A percentile compares a stretch with the other conserved stretches of the same genome.
Evolutionary conservation across 2,113 vertebrate genomes (phyloP).

Genomic region (Antennarius striatus): DNA sequence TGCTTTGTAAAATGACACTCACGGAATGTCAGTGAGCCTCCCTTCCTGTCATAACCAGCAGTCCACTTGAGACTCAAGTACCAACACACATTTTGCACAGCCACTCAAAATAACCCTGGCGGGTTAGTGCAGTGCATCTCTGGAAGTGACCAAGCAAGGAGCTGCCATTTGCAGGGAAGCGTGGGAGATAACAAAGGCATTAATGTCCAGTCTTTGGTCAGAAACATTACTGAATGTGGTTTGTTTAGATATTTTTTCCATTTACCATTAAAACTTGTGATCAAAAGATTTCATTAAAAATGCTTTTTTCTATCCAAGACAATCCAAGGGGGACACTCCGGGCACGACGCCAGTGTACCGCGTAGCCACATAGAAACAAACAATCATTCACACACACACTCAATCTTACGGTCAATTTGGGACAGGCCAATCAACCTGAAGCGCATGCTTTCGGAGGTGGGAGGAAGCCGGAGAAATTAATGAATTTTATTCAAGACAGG

Average conservation of each 20-base stretch:
- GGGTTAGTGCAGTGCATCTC: conserved; percentile 14
- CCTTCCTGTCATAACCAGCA: conserved; percentile 62
- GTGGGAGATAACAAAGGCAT: background rate
- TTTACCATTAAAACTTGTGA: conserved; percentile 7
- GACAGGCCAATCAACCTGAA: no score
- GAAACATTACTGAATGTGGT: background rate
- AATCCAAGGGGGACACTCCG: no score
- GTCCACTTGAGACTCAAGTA: conserved; percentile 72
- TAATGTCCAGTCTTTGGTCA: background rate
- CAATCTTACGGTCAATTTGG: no score
- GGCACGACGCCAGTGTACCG: no score
- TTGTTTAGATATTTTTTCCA: conserved; percentile 14
- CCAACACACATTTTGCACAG: conserved; percentile 63
- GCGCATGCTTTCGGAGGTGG: no score
- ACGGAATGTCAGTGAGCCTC: conserved; percentile 62
- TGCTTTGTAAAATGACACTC: conserved; percentile 67
- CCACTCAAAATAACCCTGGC: conserved; percentile 62
- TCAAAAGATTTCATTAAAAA: conserved; percentile 1
- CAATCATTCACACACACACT: no score
- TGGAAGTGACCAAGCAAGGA: conserved; percentile 30
- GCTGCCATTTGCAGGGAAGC: conserved; percentile 25
- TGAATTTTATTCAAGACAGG: conserved; percentile 28
- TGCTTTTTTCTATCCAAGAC: background rate
- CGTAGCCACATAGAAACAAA: no score
- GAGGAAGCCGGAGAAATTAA: no score